Evolutionary conservation across 2,797 vertebrate genomes (phyloP), one percentile per base, ranked within the genome.

Genomic region (Anabas testudineus): DNA sequence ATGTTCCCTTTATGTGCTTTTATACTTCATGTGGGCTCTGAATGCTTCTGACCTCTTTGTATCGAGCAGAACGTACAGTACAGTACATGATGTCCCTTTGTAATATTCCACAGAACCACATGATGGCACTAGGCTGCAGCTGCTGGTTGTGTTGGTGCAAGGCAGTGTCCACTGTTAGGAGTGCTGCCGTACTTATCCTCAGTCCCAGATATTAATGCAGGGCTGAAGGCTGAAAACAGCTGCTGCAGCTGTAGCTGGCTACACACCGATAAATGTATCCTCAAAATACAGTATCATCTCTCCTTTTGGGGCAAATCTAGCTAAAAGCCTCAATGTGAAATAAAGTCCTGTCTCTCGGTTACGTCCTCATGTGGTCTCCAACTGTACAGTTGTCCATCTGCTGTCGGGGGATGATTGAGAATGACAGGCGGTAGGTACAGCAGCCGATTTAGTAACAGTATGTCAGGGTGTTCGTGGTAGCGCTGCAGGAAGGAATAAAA

Each of bases 111-210:
- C 43, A 2, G 3, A 1, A 53, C 88, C 91, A 91, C 83, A 85
- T 0, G 87, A 71, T 81, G 90, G 87, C 59, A 39, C 57, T 60
- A 49, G 22, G 43, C 71, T 53, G 73, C 72, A 79, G 62, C 76
- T 42, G 32, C 39, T 62, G 59, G 41, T 18, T 36, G n/a, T 32
- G 26, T 30, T 21, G 41, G 43, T 47, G 52, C n/a, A 13, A 49
- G 55, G 55, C 42, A 10, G 55, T 22, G 42, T 66, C 68, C 34
- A 34, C 14, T 36, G 12, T 34, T 39, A 61, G 56, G 65, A 80
- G 51, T 45, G 66, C 75, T 61, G 71, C 76, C 83, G 51, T 37
- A 46, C 42, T 61, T 28, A 58, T 62, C 65, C 43, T 61, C n/a
- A 46, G 41, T 45, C 64, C 30, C 66, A 51, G 49, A 21, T 46